A percentile compares a stretch with the other conserved stretches of the same genome.
Evolutionary conservation across 1,140 invertebrate genomes (phyloP).

Genomic region (Drepana arcuata): DNA sequence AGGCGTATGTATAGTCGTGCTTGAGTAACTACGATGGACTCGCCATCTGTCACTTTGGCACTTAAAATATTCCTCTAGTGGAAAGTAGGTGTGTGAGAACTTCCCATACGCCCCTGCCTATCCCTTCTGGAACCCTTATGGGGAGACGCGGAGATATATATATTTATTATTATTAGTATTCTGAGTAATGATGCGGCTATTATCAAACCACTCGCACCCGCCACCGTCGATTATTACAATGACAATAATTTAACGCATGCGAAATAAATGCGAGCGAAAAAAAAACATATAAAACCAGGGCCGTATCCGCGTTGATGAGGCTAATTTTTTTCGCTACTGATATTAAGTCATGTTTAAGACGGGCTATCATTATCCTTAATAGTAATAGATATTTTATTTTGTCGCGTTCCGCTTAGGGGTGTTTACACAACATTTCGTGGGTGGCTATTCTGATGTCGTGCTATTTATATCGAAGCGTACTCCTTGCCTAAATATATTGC

Average conservation of each 20-base stretch:
- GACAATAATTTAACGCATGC: constrained; percentile 18
- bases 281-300: constrained; percentile 33
- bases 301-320: constrained; percentile 37
- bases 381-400: constrained; percentile 71
- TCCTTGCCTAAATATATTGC: too few species aligned
- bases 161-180: not conserved
- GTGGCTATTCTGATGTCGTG: constrained; percentile 24
- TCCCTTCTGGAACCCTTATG: too few species aligned
- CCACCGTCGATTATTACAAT: constrained; percentile 25
- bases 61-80: too few species aligned
- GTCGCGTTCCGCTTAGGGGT: constrained; percentile 56
- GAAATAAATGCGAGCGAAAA: constrained; percentile 22
- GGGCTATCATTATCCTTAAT: constrained; percentile 64
- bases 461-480: too few species aligned
- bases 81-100: too few species aligned
- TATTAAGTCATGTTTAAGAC: constrained; percentile 70
- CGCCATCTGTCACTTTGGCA: too few species aligned
- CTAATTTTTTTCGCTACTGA: constrained; percentile 65
- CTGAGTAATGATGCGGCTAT: constrained; percentile 12
- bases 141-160: too few species aligned
- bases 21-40: too few species aligned
- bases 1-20: too few species aligned
- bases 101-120: too few species aligned
- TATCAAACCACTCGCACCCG: constrained; percentile 23
- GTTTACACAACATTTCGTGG: constrained; percentile 49